Percentiles rank a stretch among this genome's conserved stretches.
Evolutionary conservation across 1,140 invertebrate genomes (phyloP).

Genomic region (Zaprionus gabonicus): DNA sequence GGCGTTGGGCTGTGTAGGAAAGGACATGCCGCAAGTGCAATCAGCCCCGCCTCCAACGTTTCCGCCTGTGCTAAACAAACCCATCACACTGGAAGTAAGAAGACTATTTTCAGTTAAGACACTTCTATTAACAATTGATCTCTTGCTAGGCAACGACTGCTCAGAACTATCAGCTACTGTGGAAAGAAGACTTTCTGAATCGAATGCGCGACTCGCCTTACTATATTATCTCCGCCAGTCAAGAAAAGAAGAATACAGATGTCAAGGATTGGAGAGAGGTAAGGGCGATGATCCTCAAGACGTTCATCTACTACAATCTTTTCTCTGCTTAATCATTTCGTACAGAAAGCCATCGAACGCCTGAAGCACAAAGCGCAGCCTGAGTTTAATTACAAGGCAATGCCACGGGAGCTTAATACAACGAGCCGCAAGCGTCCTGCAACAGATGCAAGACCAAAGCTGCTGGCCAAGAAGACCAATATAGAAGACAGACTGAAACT

Average conservation of each 20-base stretch:
- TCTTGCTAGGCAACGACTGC: slow-evolving; percentile 60
- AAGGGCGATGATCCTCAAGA: neutral
- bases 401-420: slow-evolving; percentile 86
- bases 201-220: slow-evolving; percentile 86
- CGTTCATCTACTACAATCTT: too few species aligned
- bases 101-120: too few species aligned
- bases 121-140: neutral
- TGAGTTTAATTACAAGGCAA: slow-evolving; percentile 86
- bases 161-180: slow-evolving; percentile 77
- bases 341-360: slow-evolving; percentile 87
- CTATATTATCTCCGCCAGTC: slow-evolving; percentile 87
- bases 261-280: slow-evolving; percentile 75
- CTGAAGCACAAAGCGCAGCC: slow-evolving; percentile 85
- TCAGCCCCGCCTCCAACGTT: slow-evolving; percentile 89
- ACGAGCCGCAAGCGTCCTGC: slow-evolving; percentile 58
- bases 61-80: slow-evolving; percentile 87
- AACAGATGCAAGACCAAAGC: slow-evolving; percentile 36
- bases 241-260: slow-evolving; percentile 83
- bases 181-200: slow-evolving; percentile 82
- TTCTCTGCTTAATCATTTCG: neutral
- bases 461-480: slow-evolving; percentile 62
- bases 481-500: slow-evolving; percentile 84
- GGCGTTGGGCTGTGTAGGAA: slow-evolving; percentile 86
- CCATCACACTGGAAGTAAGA: slow-evolving; percentile 85
- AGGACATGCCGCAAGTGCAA: slow-evolving; percentile 87